These are phyloP conservation scores for Hyles euphorbiae DNA, from an alignment of 1,140 invertebrate species.

Conservation along the genomic window DNA sequence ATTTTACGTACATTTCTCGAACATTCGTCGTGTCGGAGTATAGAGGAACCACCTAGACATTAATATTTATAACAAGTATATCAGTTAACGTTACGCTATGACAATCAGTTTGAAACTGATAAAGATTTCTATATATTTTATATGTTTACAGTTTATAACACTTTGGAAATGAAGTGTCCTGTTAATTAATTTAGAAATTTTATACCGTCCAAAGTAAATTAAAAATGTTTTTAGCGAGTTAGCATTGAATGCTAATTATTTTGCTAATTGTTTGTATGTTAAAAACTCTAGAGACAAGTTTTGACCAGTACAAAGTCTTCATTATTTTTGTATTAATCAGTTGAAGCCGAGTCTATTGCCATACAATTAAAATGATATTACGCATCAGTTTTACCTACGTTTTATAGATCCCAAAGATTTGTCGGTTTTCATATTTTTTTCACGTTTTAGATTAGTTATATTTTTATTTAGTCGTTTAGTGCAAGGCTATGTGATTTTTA, in stretches of 20 bases:
- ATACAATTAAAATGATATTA: no score
- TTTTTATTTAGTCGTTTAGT: slow-evolving; percentile 38
- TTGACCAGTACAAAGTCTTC: slow-evolving; percentile 28
- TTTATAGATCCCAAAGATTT: slow-evolving; percentile 60
- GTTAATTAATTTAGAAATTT: no score
- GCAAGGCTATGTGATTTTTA: slow-evolving; percentile 65
- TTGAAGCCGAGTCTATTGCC: no score
- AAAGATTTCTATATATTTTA: not conserved
- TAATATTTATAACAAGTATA: not conserved
- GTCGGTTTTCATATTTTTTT: slow-evolving; percentile 23
- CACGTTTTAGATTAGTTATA: slow-evolving; percentile 32
- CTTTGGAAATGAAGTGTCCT: no score
- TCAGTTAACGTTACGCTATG: not conserved
- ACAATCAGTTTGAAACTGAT: not conserved
- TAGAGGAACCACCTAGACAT: not conserved
- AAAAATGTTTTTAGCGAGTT: no score
- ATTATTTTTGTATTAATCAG: slow-evolving; percentile 6
- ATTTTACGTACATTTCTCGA: no score
- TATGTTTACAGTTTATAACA: no score
- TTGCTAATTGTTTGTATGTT: not conserved
- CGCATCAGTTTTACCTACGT: slow-evolving; percentile 1
- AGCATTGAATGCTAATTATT: not conserved
- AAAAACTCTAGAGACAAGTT: slow-evolving; percentile 1
- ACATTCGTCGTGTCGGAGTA: not conserved
- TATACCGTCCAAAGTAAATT: no score